Evolutionary conservation across 2,113 vertebrate genomes (phyloP), one percentile per base, ranked within the genome.

Genomic region (Danionella cerebrum): DNA sequence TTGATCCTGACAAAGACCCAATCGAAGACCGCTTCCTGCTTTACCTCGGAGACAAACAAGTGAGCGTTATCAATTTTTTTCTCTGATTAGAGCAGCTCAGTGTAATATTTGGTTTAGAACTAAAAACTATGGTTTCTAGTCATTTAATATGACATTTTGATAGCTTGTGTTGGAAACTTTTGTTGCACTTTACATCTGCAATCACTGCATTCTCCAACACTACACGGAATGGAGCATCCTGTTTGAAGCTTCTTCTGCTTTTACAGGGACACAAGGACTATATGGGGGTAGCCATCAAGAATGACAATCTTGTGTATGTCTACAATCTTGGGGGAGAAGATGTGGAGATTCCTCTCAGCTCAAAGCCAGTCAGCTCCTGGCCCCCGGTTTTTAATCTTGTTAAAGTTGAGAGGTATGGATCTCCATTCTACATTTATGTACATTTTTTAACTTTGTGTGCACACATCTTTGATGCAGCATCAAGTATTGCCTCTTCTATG

Each of bases 291-390:
- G 92, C 93, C 48, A 94, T 97, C 78, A 98, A 97, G 87, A 95
- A 93, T 54, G 93, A 97, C 82, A 94, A 95, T 70, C 87, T 99
- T 75, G 93, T 97, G 2, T 98, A 90, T 3, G 64, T 94, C 47
- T 98, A 97, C 79, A 99, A 97, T 73, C 87, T 99, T 58, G 96
- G 94, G 0, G 80, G 50, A 0, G 91, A 92, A 66, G 92, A 95
- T 0, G 91, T 97, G n/a, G 95, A 98, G 77, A 96, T 99, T 79
- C 86, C 92, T 0, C 81, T 99, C 70, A 86, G 93, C 44, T 94
- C 95, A 54, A 99, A 95, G 69, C 94, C 96, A 5, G 84, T 99
- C 75, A 98, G 93, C 75, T 91, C 93, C 24, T 98, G 95, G 96
- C 94, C 94, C 6, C 86, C 91, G 3, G 87, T 97, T 75, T 99